Evolutionary conservation across 1,140 invertebrate genomes (phyloP).

Genomic region (Heterodera carotae): DNA sequence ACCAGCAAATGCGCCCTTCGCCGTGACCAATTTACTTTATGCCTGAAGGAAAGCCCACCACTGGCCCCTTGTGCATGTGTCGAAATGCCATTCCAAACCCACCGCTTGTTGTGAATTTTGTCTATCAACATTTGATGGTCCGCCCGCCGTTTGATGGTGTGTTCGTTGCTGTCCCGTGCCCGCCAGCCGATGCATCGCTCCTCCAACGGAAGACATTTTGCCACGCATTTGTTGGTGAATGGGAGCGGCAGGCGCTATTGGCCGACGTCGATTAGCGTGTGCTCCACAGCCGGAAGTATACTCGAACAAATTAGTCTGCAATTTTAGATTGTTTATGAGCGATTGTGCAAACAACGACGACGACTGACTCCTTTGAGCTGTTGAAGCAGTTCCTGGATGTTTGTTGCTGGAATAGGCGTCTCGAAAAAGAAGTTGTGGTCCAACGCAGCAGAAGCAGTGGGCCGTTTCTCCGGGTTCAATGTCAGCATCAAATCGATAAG

Average conservation of each 20-base stretch:
- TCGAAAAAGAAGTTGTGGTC: slow-evolving; percentile 99
- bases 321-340: slow-evolving; percentile 23
- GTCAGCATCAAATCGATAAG: slow-evolving; percentile 87
- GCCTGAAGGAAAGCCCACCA: too few species aligned
- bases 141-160: neutral
- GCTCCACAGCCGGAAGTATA: slow-evolving; percentile 60
- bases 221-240: slow-evolving; percentile 15
- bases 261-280: slow-evolving; percentile 49
- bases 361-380: slow-evolving; percentile 43
- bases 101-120: too few species aligned
- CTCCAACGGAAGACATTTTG: neutral
- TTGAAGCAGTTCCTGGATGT: slow-evolving; percentile 55
- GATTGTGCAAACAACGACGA: slow-evolving; percentile 22
- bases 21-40: too few species aligned
- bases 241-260: slow-evolving; percentile 25
- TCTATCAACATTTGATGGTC: neutral
- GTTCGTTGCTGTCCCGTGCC: neutral
- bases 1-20: too few species aligned
- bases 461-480: slow-evolving; percentile 85
- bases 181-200: neutral
- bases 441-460: slow-evolving; percentile 85
- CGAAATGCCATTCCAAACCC: too few species aligned
- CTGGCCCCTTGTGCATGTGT: too few species aligned
- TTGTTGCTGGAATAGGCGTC: slow-evolving; percentile 80
- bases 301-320: slow-evolving; percentile 60